These are phyloP conservation scores for Drosophila jambulina DNA, from an alignment of 1,140 invertebrate species.

Conservation along the genomic window DNA sequence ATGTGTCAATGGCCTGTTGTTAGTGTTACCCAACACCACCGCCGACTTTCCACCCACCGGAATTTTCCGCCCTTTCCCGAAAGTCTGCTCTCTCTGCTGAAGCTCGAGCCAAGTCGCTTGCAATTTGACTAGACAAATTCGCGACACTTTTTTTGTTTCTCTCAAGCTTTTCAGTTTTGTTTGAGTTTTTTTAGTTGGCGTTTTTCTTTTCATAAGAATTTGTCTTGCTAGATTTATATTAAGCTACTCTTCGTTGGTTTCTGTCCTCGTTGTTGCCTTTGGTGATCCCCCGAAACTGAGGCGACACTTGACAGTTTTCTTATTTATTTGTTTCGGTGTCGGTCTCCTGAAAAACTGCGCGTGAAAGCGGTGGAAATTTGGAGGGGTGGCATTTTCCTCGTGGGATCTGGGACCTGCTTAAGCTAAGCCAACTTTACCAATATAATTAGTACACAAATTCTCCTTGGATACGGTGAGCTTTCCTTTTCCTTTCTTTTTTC, in stretches of 20 bases:
- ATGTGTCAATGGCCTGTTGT: constrained; percentile 53
- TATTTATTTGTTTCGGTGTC: constrained; percentile 14
- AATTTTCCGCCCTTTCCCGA: too few species aligned
- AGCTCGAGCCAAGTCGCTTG: too few species aligned
- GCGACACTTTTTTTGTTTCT: too few species aligned
- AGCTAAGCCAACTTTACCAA: constrained; percentile 62
- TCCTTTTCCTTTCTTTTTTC: constrained; percentile 20
- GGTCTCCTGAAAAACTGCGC: not conserved
- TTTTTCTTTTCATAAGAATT: not conserved
- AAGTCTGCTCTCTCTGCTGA: too few species aligned
- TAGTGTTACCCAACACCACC: too few species aligned
- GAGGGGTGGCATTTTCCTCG: not conserved
- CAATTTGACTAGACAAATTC: too few species aligned
- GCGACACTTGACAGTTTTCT: constrained; percentile 8
- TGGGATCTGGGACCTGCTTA: constrained; percentile 12
- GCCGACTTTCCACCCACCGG: too few species aligned
- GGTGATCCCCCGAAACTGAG: too few species aligned
- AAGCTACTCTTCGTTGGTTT: constrained; percentile 1
- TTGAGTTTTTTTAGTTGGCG: too few species aligned
- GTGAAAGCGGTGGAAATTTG: constrained; percentile 20
- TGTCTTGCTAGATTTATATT: not conserved
- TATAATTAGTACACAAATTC: constrained; percentile 62
- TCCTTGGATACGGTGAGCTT: not conserved
- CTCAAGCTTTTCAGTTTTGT: too few species aligned
- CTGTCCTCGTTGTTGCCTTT: too few species aligned